Evolutionary conservation across 2,888 invertebrate species (phyloP).

Genomic region (Heteromurus nitidus): DNA sequence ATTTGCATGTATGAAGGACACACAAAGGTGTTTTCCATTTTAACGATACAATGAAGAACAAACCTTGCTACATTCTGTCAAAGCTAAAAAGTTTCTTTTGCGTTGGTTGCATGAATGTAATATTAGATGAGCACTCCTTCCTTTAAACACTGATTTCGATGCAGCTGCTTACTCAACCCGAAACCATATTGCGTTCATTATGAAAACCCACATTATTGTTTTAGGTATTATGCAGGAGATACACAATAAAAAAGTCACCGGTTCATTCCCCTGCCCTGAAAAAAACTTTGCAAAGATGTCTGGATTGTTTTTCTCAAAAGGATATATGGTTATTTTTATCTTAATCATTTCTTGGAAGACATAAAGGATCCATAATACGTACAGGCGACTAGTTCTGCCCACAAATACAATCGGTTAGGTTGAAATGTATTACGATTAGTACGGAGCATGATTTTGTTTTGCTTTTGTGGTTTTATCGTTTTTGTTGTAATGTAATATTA

Average conservation of each 20-base stretch:
- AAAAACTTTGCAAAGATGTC: background rate
- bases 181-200: background rate
- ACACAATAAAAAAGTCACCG: background rate
- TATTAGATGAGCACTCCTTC: too few species aligned
- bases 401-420: too few species aligned
- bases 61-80: background rate
- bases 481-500: background rate
- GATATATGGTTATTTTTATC: background rate
- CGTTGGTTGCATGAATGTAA: background rate
- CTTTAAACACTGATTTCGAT: background rate
- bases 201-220: background rate
- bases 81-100: too few species aligned
- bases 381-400: too few species aligned
- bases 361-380: too few species aligned
- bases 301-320: background rate
- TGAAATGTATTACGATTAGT: background rate
- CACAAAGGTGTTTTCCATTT: constrained; percentile 20
- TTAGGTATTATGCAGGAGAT: background rate
- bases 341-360: background rate
- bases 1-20: constrained; percentile 23
- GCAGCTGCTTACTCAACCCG: background rate
- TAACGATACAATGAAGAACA: background rate
- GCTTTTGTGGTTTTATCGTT: background rate
- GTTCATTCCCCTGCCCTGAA: background rate
- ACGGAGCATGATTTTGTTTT: background rate